Percentiles rank a stretch among this genome's conserved stretches.
These are phyloP conservation scores for Hirtodrosophila confusa DNA, from an alignment of 2,888 invertebrate species.

Conservation along the genomic window DNA sequence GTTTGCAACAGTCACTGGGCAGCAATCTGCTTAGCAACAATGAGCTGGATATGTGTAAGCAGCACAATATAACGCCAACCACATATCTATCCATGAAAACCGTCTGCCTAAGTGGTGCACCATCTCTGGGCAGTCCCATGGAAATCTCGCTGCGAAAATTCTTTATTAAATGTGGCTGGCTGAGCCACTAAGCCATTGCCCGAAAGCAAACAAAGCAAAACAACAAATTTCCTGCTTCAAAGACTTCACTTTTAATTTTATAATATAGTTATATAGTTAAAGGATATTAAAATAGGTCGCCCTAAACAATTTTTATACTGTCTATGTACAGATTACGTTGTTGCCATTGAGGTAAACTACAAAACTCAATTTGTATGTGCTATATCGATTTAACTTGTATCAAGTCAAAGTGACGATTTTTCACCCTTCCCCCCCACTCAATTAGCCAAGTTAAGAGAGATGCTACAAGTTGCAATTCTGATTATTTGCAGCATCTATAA, in stretches of 20 bases:
- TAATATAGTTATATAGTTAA: constrained; percentile 52
- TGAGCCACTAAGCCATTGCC: constrained; percentile 77
- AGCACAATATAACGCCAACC: constrained; percentile 92
- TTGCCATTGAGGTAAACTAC: constrained; percentile 45
- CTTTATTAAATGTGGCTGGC: constrained; percentile 84
- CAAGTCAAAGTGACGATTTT: constrained; percentile 49
- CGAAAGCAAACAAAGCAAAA: constrained; percentile 7
- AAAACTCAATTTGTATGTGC: constrained; percentile 36
- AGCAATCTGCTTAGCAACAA: constrained; percentile 87
- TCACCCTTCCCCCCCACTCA: neutral
- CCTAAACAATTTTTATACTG: constrained; percentile 34
- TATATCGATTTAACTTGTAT: constrained; percentile 60
- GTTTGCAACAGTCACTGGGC: constrained; percentile 81
- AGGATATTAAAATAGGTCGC: constrained; percentile 31
- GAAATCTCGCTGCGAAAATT: constrained; percentile 85
- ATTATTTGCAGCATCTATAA: constrained; percentile 15
- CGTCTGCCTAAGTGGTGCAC: constrained; percentile 87
- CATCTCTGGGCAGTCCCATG: constrained; percentile 73
- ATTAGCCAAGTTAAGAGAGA: constrained; percentile 17
- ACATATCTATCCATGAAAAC: constrained; percentile 96
- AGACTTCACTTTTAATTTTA: constrained; percentile 61
- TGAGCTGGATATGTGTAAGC: constrained; percentile 90
- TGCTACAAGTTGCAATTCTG: constrained; percentile 13
- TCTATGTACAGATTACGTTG: constrained; percentile 42
- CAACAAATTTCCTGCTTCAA: constrained; percentile 42